Evolutionary conservation across 2,113 vertebrate species (phyloP).

Genomic region (Microcebus tavaratra): DNA sequence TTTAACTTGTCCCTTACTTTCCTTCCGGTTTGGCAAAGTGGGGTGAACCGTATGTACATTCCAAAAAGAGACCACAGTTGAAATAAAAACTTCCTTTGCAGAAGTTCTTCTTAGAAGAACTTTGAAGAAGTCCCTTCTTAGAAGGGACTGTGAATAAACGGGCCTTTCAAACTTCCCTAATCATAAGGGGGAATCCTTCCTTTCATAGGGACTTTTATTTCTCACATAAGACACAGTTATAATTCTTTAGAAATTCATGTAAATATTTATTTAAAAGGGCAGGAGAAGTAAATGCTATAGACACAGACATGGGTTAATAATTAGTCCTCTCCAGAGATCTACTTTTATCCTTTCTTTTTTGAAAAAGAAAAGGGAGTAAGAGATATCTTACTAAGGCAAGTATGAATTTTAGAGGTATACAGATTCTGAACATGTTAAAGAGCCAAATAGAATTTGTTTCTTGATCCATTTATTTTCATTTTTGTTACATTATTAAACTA

Average conservation of each 20-base stretch:
- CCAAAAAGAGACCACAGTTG: neutral
- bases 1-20: constrained; percentile 14
- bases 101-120: neutral
- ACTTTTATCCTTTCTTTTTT: neutral
- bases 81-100: neutral
- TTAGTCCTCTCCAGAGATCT: neutral
- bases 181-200: neutral
- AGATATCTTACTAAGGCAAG: neutral
- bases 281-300: neutral
- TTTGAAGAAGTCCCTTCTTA: too few species aligned
- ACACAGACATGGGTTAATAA: neutral
- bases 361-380: neutral
- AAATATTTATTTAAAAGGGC: neutral
- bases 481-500: neutral
- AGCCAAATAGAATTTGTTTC: neutral
- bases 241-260: constrained; percentile 1
- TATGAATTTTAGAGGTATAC: constrained; percentile 9
- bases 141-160: neutral
- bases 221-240: neutral
- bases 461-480: neutral
- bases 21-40: neutral
- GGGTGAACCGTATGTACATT: neutral
- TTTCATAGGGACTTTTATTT: neutral
- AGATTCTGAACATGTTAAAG: constrained; percentile 22
- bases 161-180: neutral